A percentile compares a stretch with the other conserved stretches of the same genome.
phyloP scores from a whole-genome alignment of 2,113 vertebrate genomes.

The Rallus limicola region DNA sequence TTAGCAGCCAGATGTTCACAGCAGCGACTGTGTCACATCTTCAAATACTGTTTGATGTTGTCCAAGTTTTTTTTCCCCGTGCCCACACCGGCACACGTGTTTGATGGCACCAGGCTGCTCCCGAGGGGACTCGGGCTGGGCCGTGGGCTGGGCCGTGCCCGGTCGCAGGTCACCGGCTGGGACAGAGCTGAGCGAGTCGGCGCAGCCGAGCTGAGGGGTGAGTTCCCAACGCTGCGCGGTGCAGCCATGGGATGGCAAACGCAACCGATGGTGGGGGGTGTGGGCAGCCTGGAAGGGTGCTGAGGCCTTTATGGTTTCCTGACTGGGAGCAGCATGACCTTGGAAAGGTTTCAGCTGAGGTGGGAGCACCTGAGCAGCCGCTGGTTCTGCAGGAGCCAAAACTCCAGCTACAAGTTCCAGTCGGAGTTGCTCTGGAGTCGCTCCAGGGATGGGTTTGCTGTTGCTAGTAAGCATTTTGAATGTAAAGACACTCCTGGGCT shows the following conservation, averaged over 20 bases:
- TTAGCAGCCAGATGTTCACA: constrained; percentile 9
- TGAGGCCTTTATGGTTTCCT: background rate
- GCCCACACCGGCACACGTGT: accelerated
- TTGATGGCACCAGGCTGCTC: background rate
- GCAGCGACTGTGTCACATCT: background rate
- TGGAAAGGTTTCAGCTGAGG: background rate
- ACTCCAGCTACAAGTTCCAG: background rate
- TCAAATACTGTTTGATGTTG: background rate
- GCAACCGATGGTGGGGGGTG: no score
- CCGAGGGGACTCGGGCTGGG: background rate
- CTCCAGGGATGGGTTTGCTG: background rate
- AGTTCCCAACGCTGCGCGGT: background rate
- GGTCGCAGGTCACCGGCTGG: background rate
- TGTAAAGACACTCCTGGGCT: background rate
- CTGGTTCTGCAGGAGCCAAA: background rate
- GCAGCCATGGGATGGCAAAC: accelerated
- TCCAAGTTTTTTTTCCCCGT: constrained; percentile 3
- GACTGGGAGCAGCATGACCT: background rate
- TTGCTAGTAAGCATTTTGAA: background rate
- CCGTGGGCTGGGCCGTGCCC: background rate
- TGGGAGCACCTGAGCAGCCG: no score
- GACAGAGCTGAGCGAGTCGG: background rate
- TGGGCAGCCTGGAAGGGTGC: no score
- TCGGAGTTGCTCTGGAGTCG: background rate
- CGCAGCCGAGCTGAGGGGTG: background rate